A percentile compares a stretch with the other conserved stretches of the same genome.
These are phyloP conservation scores for Crenichthys baileyi DNA, from an alignment of 2,797 vertebrate genomes.

Conservation along the genomic window DNA sequence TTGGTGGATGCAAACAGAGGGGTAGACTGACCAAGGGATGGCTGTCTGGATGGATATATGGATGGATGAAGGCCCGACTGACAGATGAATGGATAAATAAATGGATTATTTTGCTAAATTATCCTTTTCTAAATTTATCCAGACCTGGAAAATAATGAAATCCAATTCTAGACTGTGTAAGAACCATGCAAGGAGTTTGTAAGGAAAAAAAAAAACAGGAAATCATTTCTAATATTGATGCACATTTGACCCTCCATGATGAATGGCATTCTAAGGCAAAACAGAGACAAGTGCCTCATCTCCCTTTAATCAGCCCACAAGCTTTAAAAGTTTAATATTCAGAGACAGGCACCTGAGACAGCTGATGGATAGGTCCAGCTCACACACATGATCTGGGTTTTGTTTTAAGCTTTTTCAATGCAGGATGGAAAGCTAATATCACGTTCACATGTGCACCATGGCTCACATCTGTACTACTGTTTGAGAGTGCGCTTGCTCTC, in stretches of 20 bases:
- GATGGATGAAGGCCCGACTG: background rate
- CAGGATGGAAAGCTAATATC: background rate
- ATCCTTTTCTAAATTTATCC: background rate
- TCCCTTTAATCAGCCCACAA: slow-evolving; percentile 31
- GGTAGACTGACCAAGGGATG: background rate
- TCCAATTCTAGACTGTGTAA: background rate
- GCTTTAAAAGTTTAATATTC: slow-evolving; percentile 37
- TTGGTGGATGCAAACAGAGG: background rate
- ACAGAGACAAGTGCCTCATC: slow-evolving; percentile 66
- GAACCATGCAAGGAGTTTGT: background rate
- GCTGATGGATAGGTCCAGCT: slow-evolving; percentile 71
- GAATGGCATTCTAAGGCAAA: slow-evolving; percentile 69
- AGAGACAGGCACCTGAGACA: slow-evolving; percentile 69
- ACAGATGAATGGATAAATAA: background rate
- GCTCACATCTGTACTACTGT: slow-evolving; percentile 67
- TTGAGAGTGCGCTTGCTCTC: slow-evolving; percentile 60
- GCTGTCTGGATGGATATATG: too few relatives aligned
- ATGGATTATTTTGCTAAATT: background rate
- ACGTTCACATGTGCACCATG: slow-evolving; percentile 52
- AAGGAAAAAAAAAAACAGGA: background rate
- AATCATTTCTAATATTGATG: slow-evolving; percentile 43
- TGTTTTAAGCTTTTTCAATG: slow-evolving; percentile 17
- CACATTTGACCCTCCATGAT: slow-evolving; percentile 38
- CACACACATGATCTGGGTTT: slow-evolving; percentile 33
- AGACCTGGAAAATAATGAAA: background rate